Conservation (phyloP, 2,113 vertebrate species). For the Brachyhypopomus gauderio region DNA sequence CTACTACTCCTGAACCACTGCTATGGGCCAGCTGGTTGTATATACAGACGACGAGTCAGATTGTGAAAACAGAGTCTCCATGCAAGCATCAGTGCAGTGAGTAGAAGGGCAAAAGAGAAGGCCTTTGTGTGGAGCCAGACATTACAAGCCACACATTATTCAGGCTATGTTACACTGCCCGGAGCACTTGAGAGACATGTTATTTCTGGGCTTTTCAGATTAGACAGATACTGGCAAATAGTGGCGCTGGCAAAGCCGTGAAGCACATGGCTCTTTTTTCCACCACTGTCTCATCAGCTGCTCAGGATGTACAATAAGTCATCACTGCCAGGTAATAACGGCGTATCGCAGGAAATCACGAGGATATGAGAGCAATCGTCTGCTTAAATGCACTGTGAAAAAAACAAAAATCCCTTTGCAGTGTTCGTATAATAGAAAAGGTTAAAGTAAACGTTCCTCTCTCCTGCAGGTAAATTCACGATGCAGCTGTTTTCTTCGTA, state of each 20-base stretch:
- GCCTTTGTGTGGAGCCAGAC: constrained; percentile 27
- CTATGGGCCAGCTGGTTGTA: background rate
- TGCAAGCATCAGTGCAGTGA: constrained; percentile 34
- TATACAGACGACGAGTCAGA: constrained; percentile 28
- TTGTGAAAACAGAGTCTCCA: constrained; percentile 21
- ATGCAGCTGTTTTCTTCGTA: background rate
- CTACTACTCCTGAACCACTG: background rate
- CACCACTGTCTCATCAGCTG: background rate
- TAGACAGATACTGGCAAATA: constrained; percentile 31
- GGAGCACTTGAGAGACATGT: constrained; percentile 23
- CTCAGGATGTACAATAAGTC: background rate
- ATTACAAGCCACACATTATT: constrained; percentile 38
- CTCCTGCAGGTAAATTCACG: background rate
- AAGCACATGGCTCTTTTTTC: constrained; percentile 7
- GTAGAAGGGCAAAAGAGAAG: constrained; percentile 29
- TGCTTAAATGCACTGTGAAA: background rate
- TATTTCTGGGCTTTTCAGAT: constrained; percentile 39
- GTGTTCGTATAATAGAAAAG: background rate
- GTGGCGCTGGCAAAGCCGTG: background rate
- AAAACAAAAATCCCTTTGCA: too few relatives aligned
- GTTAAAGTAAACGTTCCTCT: background rate
- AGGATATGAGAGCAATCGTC: background rate
- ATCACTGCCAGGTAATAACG: background rate
- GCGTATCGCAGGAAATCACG: background rate
- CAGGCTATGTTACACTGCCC: constrained; percentile 34